These are phyloP conservation scores for Aptenodytes patagonicus DNA, from an alignment of 2,113 vertebrate genomes.

Conservation along the genomic window DNA sequence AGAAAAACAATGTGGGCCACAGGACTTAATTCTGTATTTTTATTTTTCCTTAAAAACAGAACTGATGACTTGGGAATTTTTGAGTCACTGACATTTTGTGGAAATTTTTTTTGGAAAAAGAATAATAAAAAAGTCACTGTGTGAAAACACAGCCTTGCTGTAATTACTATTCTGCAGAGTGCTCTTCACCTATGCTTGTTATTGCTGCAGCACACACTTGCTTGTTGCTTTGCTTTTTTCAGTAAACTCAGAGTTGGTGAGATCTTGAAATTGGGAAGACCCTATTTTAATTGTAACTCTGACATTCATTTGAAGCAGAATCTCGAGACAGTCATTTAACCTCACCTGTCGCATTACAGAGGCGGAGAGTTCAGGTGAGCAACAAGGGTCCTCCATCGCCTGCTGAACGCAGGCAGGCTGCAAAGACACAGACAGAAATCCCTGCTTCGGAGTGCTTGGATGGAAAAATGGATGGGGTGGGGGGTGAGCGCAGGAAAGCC, in stretches of 20 bases:
- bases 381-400: neutral
- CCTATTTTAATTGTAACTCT: neutral
- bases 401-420: fast-evolving
- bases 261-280: neutral
- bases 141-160: neutral
- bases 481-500: neutral
- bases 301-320: neutral
- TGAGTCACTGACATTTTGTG: neutral
- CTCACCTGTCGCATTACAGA: fast-evolving
- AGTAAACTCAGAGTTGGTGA: neutral
- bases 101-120: neutral
- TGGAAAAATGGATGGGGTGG: neutral
- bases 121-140: neutral
- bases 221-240: neutral
- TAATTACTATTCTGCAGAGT: neutral
- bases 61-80: neutral
- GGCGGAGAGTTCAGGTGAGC: neutral
- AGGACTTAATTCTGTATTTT: neutral
- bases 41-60: neutral
- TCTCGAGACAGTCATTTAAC: fast-evolving
- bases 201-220: neutral
- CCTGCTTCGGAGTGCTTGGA: neutral
- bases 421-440: fast-evolving
- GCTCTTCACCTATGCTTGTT: neutral
- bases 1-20: neutral